Base-by-base conservation (phyloP, 2,113 vertebrate genomes). In the Takifugu flavidus region DNA sequence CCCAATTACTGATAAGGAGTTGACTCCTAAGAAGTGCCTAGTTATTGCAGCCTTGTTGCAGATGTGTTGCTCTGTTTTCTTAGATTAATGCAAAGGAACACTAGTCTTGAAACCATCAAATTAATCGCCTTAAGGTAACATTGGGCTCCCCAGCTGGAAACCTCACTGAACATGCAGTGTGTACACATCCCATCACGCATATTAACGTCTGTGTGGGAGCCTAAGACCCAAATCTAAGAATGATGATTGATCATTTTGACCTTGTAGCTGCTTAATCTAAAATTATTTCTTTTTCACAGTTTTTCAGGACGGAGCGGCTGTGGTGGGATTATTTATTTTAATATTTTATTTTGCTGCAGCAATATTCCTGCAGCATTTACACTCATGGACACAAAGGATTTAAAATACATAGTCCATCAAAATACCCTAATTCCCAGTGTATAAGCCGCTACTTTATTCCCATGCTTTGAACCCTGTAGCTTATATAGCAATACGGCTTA, bases 201-300 rank as follows among this genome's bases (percentile, higher is more conserved):
- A 84, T 85, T 78, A 75, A 85, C 57, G 75, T 86, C 72, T 79
- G 68, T 53, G 67, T 72, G 34, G 74, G 71, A 74, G 69, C 59
- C 54, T 74, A 26, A 78, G 72, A 74, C 67, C 58, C 70, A 77
- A 53, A 78, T 86, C 59, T 67, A 84, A 63, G 59, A 69, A 83
- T 77, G 65, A 39, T 68, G 79, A 73, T 80, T 77, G 20, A 20
- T 20, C 20, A 20, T 20, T 20, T 20, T 20, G 20, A 20, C 20
- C 20, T 20, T 20, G 20, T 20, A 20, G 43, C 43, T 44, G 43
- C 45, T 54, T 13, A 39, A 20, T 20, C 20, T 20, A 20, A 20
- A 26, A 11, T 44, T 64, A 20, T 2, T 29, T 29, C 29, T 29
- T 29, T 29, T 3, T 29, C 29, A 29, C 7, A 31, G 29, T 31